phyloP scores from a whole-genome alignment of 2,113 vertebrate species.

The Callopanchax toddi region DNA sequence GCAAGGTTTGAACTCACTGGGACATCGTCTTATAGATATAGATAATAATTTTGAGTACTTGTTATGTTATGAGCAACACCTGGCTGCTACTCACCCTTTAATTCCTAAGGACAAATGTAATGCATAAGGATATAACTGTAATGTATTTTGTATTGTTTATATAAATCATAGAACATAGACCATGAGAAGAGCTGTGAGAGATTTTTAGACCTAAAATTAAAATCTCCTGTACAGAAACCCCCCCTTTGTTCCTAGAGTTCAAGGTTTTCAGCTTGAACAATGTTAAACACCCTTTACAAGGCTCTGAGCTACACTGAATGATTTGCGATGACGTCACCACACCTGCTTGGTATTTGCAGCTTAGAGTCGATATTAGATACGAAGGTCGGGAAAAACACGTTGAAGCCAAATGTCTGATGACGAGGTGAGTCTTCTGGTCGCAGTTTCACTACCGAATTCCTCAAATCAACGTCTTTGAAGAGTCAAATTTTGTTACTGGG shows the following conservation, averaged over 20 bases:
- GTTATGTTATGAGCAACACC: neutral
- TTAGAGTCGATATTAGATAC: conserved; percentile 39
- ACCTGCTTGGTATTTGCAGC: conserved; percentile 70
- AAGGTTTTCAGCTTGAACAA: conserved; percentile 14
- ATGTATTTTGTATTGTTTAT: too few relatives aligned
- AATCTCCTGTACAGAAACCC: conserved; percentile 2
- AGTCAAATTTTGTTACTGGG: conserved; percentile 28
- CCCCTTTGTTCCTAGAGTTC: conserved; percentile 3
- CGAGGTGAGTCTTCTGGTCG: conserved; percentile 20
- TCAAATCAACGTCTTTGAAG: conserved; percentile 14
- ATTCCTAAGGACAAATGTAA: neutral
- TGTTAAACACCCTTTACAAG: conserved; percentile 18
- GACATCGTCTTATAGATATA: neutral
- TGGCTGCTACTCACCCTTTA: neutral
- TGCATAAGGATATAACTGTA: neutral
- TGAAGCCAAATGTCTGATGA: conserved; percentile 23
- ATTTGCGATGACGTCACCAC: conserved; percentile 66
- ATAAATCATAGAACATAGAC: too few relatives aligned
- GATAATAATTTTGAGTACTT: too few relatives aligned
- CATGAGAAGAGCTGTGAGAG: neutral
- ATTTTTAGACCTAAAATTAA: neutral
- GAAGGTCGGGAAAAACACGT: conserved; percentile 47
- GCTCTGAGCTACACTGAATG: conserved; percentile 41
- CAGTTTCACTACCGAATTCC: conserved; percentile 9
- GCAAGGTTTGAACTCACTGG: neutral